Evolutionary conservation across 2,113 vertebrate genomes (phyloP).

Genomic region (Uropsilus gracilis): DNA sequence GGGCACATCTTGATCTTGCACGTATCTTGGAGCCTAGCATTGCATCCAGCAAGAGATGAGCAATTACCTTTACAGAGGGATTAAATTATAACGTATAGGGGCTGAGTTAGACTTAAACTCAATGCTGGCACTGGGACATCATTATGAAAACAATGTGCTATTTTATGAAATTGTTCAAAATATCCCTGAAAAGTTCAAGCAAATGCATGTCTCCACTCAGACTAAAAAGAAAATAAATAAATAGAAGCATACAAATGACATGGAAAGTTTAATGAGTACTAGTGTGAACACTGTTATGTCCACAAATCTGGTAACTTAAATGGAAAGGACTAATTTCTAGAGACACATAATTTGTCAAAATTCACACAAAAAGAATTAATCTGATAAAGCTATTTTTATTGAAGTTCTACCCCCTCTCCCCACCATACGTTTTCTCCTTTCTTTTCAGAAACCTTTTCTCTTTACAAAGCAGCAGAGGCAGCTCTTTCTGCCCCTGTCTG

Average conservation of each 20-base stretch:
- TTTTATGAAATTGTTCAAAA: neutral
- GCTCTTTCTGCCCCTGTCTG: no score
- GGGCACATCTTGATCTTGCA: neutral
- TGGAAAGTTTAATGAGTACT: neutral
- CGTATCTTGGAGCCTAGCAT: neutral
- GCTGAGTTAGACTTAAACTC: neutral
- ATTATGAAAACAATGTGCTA: neutral
- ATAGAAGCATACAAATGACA: neutral
- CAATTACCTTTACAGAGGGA: neutral
- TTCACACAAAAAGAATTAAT: no score
- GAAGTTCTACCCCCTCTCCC: no score
- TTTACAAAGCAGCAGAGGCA: no score
- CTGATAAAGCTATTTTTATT: no score
- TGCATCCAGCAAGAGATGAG: neutral
- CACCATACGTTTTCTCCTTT: no score
- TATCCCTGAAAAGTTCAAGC: neutral
- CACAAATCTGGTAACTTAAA: neutral
- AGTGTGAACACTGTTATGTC: neutral
- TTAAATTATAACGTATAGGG: no score
- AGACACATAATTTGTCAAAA: no score
- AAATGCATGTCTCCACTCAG: neutral
- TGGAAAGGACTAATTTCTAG: neutral
- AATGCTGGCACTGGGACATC: neutral
- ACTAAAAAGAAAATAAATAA: neutral
- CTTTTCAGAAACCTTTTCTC: no score